Conservation (phyloP, 2,113 vertebrate genomes). For the Corythornis madagascariensis region DNA sequence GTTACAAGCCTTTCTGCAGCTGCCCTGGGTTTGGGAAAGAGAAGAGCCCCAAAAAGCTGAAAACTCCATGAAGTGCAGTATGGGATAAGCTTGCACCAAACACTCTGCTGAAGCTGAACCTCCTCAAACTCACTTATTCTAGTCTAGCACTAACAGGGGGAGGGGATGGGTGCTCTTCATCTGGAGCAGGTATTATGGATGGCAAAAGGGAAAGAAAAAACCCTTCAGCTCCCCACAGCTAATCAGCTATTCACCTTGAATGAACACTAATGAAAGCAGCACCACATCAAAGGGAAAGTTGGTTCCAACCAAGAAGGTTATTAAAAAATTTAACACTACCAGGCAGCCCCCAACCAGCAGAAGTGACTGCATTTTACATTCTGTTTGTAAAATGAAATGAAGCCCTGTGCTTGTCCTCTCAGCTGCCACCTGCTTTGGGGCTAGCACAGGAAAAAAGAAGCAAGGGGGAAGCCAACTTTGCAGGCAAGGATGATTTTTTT, state of each 20-base stretch:
- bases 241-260: slow-evolving; percentile 48
- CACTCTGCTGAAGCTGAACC: not conserved
- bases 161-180: not conserved
- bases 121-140: not conserved
- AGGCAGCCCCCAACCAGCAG: not conserved
- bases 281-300: slow-evolving; percentile 34
- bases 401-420: not conserved
- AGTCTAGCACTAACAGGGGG: not conserved
- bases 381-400: not conserved
- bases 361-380: not conserved
- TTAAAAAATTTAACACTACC: slow-evolving; percentile 20
- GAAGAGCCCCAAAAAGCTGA: not conserved
- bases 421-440: not conserved
- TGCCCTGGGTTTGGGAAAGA: not conserved
- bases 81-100: not conserved
- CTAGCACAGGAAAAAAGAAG: not conserved
- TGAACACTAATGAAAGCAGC: not conserved
- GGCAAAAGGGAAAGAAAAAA: not conserved
- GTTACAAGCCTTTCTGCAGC: not conserved
- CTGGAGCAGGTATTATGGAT: not conserved
- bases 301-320: slow-evolving; percentile 20
- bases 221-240: not conserved
- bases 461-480: not conserved
- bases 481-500: not conserved
- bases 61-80: not conserved